Percentiles rank a stretch among this genome's conserved stretches.
Conservation (phyloP, 2,888 invertebrate genomes). For the Neoscelio sp. region DNA sequence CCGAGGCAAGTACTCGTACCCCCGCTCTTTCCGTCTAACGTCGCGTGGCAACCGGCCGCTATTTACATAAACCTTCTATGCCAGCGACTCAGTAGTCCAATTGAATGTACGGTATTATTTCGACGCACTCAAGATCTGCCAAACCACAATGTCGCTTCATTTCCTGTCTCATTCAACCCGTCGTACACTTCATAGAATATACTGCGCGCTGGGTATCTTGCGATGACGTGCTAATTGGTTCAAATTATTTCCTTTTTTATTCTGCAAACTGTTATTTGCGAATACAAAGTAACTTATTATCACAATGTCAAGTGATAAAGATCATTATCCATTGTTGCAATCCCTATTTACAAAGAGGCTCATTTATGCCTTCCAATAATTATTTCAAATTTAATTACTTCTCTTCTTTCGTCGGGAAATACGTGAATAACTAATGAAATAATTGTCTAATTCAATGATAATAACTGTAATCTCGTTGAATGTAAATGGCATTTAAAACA, state of each 20-base stretch:
- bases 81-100: conserved; percentile 59
- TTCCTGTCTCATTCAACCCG: conserved; percentile 49
- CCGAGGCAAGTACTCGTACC: conserved; percentile 58
- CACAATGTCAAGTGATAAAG: background rate
- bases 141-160: conserved; percentile 64
- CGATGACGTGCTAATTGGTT: conserved; percentile 38
- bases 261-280: background rate
- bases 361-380: too few relatives aligned
- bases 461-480: conserved; percentile 48
- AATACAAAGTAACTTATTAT: background rate
- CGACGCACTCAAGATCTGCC: conserved; percentile 67
- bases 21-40: conserved; percentile 71
- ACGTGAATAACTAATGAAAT: conserved; percentile 7
- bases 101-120: conserved; percentile 73
- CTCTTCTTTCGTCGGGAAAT: background rate
- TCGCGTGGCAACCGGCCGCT: conserved; percentile 68
- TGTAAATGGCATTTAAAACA: conserved; percentile 39
- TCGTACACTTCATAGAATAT: conserved; percentile 35
- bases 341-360: too few relatives aligned
- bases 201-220: conserved; percentile 12
- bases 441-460: conserved; percentile 54
- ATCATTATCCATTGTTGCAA: background rate
- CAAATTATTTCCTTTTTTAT: conserved; percentile 42
- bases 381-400: background rate
- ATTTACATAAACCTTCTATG: conserved; percentile 76